These are phyloP conservation scores for Acronicta leporina DNA, from an alignment of 2,888 invertebrate species.

Conservation along the genomic window DNA sequence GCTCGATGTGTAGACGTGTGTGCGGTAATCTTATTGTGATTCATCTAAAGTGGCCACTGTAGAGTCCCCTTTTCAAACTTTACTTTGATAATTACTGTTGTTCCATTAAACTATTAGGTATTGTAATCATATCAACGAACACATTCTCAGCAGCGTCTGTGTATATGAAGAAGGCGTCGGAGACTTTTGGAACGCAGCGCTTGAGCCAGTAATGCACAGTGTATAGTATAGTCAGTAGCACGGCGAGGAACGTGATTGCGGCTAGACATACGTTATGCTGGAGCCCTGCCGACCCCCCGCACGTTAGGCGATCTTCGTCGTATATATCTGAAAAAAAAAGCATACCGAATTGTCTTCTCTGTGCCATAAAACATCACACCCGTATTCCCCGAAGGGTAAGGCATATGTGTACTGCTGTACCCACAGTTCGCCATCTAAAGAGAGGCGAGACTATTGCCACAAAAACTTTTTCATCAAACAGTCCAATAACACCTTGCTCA, in stretches of 20 bases:
- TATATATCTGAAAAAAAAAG: slow-evolving; percentile 73
- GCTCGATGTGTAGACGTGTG: too few relatives aligned
- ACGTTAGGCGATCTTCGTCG: slow-evolving; percentile 79
- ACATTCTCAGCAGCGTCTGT: slow-evolving; percentile 78
- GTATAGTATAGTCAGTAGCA: slow-evolving; percentile 74
- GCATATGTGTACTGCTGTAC: too few relatives aligned
- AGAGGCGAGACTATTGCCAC: too few relatives aligned
- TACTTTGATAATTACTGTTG: not conserved
- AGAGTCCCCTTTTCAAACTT: not conserved
- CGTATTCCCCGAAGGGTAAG: too few relatives aligned
- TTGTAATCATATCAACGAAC: slow-evolving; percentile 58
- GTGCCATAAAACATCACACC: too few relatives aligned
- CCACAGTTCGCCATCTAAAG: too few relatives aligned
- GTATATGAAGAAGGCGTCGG: slow-evolving; percentile 83
- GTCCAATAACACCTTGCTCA: too few relatives aligned
- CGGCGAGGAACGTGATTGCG: slow-evolving; percentile 73
- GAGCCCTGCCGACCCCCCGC: slow-evolving; percentile 64
- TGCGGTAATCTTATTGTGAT: too few relatives aligned
- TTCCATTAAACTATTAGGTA: not conserved
- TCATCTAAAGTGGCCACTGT: too few relatives aligned
- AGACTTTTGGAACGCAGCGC: slow-evolving; percentile 80
- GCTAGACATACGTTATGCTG: slow-evolving; percentile 77
- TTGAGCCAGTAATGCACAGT: slow-evolving; percentile 80
- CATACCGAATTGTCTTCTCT: too few relatives aligned
- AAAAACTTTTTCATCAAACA: too few relatives aligned